Base-by-base conservation (phyloP, 2,113 vertebrate genomes). In the Mesitornis unicolor region DNA sequence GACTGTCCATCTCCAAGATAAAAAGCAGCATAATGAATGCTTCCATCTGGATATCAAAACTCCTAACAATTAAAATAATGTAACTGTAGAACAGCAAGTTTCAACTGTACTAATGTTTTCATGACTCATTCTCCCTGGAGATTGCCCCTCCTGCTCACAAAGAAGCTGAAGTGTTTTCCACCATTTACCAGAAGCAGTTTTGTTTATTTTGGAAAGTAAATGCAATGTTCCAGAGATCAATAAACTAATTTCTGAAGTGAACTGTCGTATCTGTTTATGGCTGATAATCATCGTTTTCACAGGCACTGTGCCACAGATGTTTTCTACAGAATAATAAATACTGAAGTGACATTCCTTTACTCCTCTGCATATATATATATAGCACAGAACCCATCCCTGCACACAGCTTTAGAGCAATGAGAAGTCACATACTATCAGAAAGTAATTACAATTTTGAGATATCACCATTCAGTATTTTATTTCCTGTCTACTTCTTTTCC, bases 171-270 rank as follows among this genome's bases (percentile, higher is more conserved):
- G 21, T 21, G 54, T 50, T 96, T 94, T 94, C 54, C 76, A 79
- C 69, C 77, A 83, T 83, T 92, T 95, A 95, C 68, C 82, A 96
- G 85, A 96, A 96, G 67, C 47, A 53, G 65, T 75, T 94, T 61
- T 78, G 56, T 86, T 93, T 95, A 74, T 83, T 96, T 97, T 93
- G 78, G 53, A 93, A 90, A 96, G 64, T 56, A 95, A 94, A 95
- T 85, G 17, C 91, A 71, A 67, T 87, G 87, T 97, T 92, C 89
- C 91, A 80, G 67, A 95, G 83, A 97, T 96, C 95, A 92, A 93
- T 97, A 96, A 95, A 79, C 92, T 87, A 73, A 96, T 94, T 96
- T 96, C 89, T 96, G 87, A 92, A 93, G 83, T 50, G 47, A 75
- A 85, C 0, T 54, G 48, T 74, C 43, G 0, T 87, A 65, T 59